Evolutionary conservation across 2,888 invertebrate species (phyloP).

Genomic region (Pomacea canaliculata): DNA sequence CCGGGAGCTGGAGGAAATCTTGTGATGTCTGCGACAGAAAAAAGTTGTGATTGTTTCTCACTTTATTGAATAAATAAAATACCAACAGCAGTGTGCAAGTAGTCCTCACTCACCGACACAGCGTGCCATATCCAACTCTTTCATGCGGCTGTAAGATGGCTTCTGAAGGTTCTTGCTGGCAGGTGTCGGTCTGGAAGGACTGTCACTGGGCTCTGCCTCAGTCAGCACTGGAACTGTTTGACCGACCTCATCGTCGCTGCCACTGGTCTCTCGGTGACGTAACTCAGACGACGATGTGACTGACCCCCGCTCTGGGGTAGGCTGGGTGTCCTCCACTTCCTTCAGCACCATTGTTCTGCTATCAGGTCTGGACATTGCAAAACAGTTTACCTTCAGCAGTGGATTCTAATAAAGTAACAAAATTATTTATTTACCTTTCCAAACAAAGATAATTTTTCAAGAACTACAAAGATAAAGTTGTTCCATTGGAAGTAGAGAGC

Average conservation of each 20-base stretch:
- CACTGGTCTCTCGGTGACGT: too few relatives aligned
- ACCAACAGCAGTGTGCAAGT: neutral
- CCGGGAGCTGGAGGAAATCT: neutral
- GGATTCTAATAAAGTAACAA: too few relatives aligned
- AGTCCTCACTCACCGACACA: slow-evolving; percentile 6
- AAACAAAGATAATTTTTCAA: too few relatives aligned
- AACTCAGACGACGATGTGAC: too few relatives aligned
- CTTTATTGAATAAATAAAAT: neutral
- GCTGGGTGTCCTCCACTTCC: too few relatives aligned
- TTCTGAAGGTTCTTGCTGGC: neutral
- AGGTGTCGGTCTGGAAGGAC: slow-evolving; percentile 10
- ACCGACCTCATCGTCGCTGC: neutral
- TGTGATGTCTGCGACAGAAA: slow-evolving; percentile 2
- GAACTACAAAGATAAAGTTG: too few relatives aligned
- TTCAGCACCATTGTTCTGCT: too few relatives aligned
- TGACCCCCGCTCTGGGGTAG: too few relatives aligned
- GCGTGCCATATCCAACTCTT: slow-evolving; percentile 15
- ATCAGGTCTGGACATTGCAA: neutral
- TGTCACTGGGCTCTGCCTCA: neutral
- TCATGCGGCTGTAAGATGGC: slow-evolving; percentile 4
- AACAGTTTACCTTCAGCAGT: neutral
- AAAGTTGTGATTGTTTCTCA: neutral
- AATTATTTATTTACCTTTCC: too few relatives aligned
- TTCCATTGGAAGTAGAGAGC: too few relatives aligned
- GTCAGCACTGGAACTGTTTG: neutral